Evolutionary conservation across 2,888 invertebrate genomes (phyloP).

Genomic region (Heteromyza rotundicornis): DNA sequence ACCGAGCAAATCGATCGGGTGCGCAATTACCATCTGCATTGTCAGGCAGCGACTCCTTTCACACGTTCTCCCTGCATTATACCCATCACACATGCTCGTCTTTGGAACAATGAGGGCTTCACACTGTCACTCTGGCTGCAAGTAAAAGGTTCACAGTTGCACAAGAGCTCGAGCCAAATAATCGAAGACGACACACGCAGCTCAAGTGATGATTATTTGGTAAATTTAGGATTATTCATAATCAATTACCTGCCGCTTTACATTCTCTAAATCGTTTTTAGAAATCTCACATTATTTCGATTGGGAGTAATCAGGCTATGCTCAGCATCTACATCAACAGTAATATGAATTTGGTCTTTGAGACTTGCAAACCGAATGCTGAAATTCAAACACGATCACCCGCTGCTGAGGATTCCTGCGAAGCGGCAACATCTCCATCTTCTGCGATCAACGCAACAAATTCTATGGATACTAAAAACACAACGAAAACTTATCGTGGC

Average conservation of each 20-base stretch:
- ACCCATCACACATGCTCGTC: conserved; percentile 53
- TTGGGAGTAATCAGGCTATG: conserved; percentile 59
- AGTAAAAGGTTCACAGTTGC: conserved; percentile 45
- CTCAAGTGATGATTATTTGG: conserved; percentile 48
- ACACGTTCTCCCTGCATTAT: conserved; percentile 57
- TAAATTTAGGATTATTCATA: conserved; percentile 31
- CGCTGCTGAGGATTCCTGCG: conserved; percentile 8
- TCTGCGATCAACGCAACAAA: neutral
- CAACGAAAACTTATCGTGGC: conserved; percentile 12
- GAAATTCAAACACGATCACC: conserved; percentile 36
- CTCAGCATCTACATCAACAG: conserved; percentile 56
- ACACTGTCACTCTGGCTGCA: conserved; percentile 60
- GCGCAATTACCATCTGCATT: conserved; percentile 52
- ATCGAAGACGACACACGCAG: conserved; percentile 54
- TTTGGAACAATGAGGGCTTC: conserved; percentile 57
- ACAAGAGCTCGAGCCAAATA: conserved; percentile 47
- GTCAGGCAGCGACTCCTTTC: conserved; percentile 53
- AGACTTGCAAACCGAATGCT: conserved; percentile 54
- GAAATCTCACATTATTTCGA: conserved; percentile 59
- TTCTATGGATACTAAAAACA: conserved; percentile 10
- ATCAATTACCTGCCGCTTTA: neutral
- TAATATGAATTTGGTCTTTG: conserved; percentile 54
- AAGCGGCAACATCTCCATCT: neutral
- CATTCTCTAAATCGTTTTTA: conserved; percentile 25
- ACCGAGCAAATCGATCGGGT: conserved; percentile 56